Conservation (phyloP, 2,888 invertebrate genomes). For the Sinelater perroti region DNA sequence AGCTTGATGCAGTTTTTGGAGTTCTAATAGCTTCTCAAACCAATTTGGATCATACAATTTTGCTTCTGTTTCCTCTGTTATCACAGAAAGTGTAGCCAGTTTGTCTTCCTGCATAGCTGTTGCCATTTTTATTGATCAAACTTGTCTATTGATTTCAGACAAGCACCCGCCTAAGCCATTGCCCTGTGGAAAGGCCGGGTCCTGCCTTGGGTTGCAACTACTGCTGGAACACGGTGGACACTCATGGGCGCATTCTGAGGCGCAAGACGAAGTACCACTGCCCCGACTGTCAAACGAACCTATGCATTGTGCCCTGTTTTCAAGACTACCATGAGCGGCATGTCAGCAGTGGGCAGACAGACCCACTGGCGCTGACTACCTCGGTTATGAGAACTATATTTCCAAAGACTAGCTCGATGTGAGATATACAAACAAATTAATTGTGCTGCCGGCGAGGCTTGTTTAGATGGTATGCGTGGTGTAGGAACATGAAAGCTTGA, state of each 20-base stretch:
- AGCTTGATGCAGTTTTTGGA: no score
- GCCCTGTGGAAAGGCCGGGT: slow-evolving; percentile 83
- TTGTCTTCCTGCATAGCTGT: no score
- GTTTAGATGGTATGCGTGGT: slow-evolving; percentile 2
- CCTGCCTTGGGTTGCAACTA: slow-evolving; percentile 89
- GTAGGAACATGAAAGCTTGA: background rate
- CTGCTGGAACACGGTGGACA: slow-evolving; percentile 91
- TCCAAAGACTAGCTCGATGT: slow-evolving; percentile 62
- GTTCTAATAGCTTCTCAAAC: no score
- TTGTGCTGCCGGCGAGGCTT: background rate
- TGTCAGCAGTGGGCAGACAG: slow-evolving; percentile 51
- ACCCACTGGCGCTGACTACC: slow-evolving; percentile 54
- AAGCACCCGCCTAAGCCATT: slow-evolving; percentile 75
- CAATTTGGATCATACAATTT: no score
- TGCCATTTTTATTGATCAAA: no score
- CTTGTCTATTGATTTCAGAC: slow-evolving; percentile 54
- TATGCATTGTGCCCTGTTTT: slow-evolving; percentile 90
- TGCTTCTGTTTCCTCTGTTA: no score
- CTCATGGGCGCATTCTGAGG: slow-evolving; percentile 80
- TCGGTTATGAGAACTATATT: slow-evolving; percentile 56
- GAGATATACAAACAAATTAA: slow-evolving; percentile 37
- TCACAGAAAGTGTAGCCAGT: no score
- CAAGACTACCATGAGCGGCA: slow-evolving; percentile 82
- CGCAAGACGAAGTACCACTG: slow-evolving; percentile 91
- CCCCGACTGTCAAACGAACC: slow-evolving; percentile 87